These are phyloP conservation scores for Chaetogeoica ovagalla DNA, from an alignment of 2,888 invertebrate species.

Conservation along the genomic window DNA sequence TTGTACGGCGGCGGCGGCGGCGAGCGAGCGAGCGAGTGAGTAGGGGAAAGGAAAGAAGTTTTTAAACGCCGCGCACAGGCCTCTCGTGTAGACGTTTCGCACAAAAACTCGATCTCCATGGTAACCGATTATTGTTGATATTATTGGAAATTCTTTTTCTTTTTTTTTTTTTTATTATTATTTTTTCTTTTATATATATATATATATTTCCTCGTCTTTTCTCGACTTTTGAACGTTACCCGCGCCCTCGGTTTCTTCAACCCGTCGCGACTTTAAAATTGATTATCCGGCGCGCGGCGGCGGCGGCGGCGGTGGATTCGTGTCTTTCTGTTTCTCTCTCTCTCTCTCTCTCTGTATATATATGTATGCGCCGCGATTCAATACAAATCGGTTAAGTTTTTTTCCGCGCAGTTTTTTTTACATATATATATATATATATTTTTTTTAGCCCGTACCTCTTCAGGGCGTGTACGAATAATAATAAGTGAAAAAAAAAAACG, in stretches of 20 bases:
- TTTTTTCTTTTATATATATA: constrained; percentile 13
- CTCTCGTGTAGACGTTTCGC: constrained; percentile 46
- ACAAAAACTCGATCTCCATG: constrained; percentile 51
- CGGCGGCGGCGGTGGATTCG: constrained; percentile 26
- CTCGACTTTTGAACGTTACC: constrained; percentile 45
- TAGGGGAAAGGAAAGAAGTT: constrained; percentile 21
- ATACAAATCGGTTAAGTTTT: constrained; percentile 51
- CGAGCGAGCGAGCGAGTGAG: no score
- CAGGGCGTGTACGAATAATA: neutral
- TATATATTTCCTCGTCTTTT: constrained; percentile 12
- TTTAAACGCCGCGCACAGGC: constrained; percentile 42
- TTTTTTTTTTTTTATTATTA: constrained; percentile 6
- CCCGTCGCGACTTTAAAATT: constrained; percentile 50
- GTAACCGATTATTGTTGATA: constrained; percentile 53
- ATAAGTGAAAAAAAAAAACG: neutral
- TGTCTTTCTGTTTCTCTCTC: neutral
- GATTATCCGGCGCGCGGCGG: constrained; percentile 26
- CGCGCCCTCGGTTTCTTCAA: neutral
- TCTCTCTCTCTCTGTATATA: no score
- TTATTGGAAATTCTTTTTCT: constrained; percentile 52
- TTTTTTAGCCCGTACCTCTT: neutral
- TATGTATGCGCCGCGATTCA: constrained; percentile 29
- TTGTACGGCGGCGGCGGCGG: constrained; percentile 37
- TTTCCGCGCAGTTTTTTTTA: neutral
- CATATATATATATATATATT: no score